Evolutionary conservation across 1,140 invertebrate species (phyloP).

Genomic region (Heliconius hermathena): DNA sequence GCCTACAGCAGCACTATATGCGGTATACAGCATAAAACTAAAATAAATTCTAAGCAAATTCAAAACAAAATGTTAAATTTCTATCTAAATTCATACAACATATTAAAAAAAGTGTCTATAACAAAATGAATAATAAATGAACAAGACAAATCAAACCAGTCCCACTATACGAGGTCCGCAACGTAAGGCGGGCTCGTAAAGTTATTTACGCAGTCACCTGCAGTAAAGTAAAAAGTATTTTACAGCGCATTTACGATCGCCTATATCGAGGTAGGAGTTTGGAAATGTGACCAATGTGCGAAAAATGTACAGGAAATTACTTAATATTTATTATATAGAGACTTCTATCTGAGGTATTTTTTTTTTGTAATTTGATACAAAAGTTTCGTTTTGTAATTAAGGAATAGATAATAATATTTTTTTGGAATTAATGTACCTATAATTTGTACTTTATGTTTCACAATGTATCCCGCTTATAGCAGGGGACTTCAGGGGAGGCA

Average conservation of each 20-base stretch:
- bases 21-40: no score
- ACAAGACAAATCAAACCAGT: background rate
- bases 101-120: background rate
- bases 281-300: background rate
- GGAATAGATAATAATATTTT: no score
- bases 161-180: background rate
- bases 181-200: constrained; percentile 45
- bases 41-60: no score
- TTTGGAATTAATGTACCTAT: no score
- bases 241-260: constrained; percentile 36
- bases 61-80: no score
- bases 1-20: no score
- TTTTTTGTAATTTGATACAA: background rate
- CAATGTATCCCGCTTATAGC: no score
- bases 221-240: constrained; percentile 42
- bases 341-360: background rate
- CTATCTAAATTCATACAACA: no score
- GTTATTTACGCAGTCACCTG: constrained; percentile 64
- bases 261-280: background rate
- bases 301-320: background rate
- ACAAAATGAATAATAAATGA: background rate
- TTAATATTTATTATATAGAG: background rate
- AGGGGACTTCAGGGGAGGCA: no score
- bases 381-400: no score
- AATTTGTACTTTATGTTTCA: no score